These are phyloP conservation scores for Eurois occulta DNA, from an alignment of 2,888 invertebrate species.

Conservation along the genomic window DNA sequence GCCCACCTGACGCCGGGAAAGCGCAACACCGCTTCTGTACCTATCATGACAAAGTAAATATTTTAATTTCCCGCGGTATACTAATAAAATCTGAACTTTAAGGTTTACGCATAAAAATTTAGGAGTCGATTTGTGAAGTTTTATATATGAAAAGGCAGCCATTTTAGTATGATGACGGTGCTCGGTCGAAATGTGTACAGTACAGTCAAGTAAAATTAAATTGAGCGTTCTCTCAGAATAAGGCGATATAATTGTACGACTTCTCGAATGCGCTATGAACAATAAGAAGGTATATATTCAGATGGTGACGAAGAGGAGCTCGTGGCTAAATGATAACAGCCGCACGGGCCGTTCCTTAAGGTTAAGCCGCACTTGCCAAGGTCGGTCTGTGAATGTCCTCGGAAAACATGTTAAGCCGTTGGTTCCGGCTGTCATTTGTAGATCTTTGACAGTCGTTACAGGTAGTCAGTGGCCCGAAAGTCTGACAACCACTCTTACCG, in stretches of 20 bases:
- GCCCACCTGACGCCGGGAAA: slow-evolving; percentile 79
- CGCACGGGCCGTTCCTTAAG: too few relatives aligned
- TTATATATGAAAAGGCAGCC: slow-evolving; percentile 32
- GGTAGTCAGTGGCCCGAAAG: too few relatives aligned
- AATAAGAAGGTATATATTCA: slow-evolving; percentile 62
- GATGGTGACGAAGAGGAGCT: slow-evolving; percentile 27
- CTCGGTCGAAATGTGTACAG: slow-evolving; percentile 31
- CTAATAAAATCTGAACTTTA: slow-evolving; percentile 56
- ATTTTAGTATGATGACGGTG: slow-evolving; percentile 45
- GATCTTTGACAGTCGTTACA: too few relatives aligned
- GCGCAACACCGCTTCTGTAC: slow-evolving; percentile 64
- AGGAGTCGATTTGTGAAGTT: slow-evolving; percentile 33
- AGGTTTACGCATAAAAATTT: slow-evolving; percentile 37
- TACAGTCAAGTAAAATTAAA: slow-evolving; percentile 60
- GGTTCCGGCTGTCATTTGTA: too few relatives aligned
- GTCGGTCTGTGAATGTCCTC: too few relatives aligned
- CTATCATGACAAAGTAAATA: slow-evolving; percentile 69
- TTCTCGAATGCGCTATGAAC: slow-evolving; percentile 55
- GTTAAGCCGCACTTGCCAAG: too few relatives aligned
- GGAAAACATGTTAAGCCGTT: too few relatives aligned
- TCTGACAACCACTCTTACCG: too few relatives aligned
- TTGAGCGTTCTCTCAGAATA: slow-evolving; percentile 50
- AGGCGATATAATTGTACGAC: slow-evolving; percentile 56
- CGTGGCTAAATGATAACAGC: too few relatives aligned
- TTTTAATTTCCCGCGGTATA: slow-evolving; percentile 67